phyloP scores from a whole-genome alignment of 1,140 invertebrate species.

The Drosophila chauvacae region DNA sequence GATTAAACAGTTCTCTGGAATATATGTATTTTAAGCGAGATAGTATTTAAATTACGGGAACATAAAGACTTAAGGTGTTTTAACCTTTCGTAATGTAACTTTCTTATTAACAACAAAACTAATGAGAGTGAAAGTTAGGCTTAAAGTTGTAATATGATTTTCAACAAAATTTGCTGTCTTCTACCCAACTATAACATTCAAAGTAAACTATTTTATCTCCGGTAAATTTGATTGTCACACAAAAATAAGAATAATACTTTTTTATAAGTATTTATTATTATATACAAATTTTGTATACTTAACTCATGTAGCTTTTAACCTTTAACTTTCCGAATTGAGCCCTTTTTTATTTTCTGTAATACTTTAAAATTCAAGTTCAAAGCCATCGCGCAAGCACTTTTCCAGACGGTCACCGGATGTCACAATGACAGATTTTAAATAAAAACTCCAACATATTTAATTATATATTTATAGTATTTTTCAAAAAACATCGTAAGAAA shows the following conservation, averaged over 20 bases:
- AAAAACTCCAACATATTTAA: background rate
- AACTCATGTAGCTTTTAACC: background rate
- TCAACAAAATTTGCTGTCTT: too few relatives aligned
- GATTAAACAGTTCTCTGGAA: too few relatives aligned
- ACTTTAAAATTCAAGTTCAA: background rate
- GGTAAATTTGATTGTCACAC: too few relatives aligned
- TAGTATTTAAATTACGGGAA: too few relatives aligned
- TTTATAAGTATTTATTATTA: background rate
- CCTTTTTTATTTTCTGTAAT: background rate
- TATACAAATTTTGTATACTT: background rate
- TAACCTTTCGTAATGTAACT: too few relatives aligned
- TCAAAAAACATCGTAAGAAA: background rate
- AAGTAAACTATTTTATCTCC: too few relatives aligned
- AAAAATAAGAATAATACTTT: background rate
- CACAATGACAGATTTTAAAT: background rate
- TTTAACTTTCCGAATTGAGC: background rate
- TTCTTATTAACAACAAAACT: too few relatives aligned
- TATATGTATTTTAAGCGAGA: too few relatives aligned
- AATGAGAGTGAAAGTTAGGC: too few relatives aligned
- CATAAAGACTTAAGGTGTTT: background rate
- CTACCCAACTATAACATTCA: too few relatives aligned
- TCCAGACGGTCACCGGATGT: conserved; percentile 4
- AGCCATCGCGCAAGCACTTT: background rate
- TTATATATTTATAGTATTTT: background rate
- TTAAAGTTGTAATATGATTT: too few relatives aligned